Evolutionary conservation across 2,113 vertebrate genomes (phyloP).

Genomic region (Tenebrosternarchus preto): DNA sequence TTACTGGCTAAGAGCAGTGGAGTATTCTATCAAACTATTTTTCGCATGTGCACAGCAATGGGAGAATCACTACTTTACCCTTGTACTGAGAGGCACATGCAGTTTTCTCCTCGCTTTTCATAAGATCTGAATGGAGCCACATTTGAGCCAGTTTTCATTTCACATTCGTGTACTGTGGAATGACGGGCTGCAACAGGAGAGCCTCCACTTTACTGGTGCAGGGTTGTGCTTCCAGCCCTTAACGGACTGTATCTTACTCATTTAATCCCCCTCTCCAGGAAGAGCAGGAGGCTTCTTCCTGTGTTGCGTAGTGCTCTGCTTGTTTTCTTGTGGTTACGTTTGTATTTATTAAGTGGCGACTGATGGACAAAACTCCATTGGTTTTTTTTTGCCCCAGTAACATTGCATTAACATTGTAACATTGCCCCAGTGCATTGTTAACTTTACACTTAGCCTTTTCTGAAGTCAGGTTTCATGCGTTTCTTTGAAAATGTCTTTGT

Average conservation of each 20-base stretch:
- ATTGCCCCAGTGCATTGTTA: neutral
- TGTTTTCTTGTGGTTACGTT: neutral
- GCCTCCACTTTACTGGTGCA: no score
- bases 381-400: no score
- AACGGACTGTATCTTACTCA: neutral
- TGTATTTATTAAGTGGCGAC: no score
- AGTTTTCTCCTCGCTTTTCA: neutral
- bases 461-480: neutral
- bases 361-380: neutral
- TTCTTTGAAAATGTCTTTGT: neutral
- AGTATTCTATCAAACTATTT: neutral
- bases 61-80: neutral
- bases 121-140: neutral
- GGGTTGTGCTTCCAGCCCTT: no score
- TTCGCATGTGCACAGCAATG: neutral
- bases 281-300: neutral
- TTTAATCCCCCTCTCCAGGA: neutral
- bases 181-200: neutral
- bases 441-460: neutral
- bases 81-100: neutral
- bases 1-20: no score
- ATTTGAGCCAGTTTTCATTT: no score
- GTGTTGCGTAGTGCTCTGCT: neutral
- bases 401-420: no score
- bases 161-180: neutral